These are phyloP conservation scores for Cylloceria caligata DNA, from an alignment of 2,888 invertebrate species.

Conservation along the genomic window DNA sequence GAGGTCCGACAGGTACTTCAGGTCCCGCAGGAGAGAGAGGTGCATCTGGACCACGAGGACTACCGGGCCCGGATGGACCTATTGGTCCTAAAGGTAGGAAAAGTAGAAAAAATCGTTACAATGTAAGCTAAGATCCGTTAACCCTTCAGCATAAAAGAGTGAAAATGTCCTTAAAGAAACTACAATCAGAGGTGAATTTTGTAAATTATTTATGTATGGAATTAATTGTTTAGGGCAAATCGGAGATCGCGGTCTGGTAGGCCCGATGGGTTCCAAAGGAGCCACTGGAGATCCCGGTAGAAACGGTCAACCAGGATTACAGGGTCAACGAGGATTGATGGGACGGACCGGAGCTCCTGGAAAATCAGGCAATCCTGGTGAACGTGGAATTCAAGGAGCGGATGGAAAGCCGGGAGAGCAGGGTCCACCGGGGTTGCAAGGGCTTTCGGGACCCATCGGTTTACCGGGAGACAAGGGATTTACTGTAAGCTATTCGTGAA, in stretches of 20 bases:
- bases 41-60: constrained; percentile 87
- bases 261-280: constrained; percentile 87
- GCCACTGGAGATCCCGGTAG: constrained; percentile 87
- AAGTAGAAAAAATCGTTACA: background rate
- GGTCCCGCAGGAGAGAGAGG: constrained; percentile 92
- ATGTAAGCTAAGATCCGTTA: no score
- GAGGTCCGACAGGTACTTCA: constrained; percentile 91
- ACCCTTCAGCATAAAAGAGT: no score
- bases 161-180: background rate
- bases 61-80: constrained; percentile 92
- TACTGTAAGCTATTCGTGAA: constrained; percentile 85
- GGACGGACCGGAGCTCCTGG: constrained; percentile 91
- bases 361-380: constrained; percentile 89
- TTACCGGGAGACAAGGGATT: constrained; percentile 92
- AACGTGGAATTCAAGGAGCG: constrained; percentile 91
- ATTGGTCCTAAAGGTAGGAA: constrained; percentile 89
- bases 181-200: background rate
- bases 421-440: constrained; percentile 92
- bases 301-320: constrained; percentile 86
- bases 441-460: constrained; percentile 91
- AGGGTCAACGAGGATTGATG: constrained; percentile 87
- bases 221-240: constrained; percentile 85
- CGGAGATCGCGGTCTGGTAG: constrained; percentile 89
- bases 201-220: background rate
- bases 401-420: constrained; percentile 95